phyloP scores from a whole-genome alignment of 2,797 vertebrate species.

The Diglossa cyanea region DNA sequence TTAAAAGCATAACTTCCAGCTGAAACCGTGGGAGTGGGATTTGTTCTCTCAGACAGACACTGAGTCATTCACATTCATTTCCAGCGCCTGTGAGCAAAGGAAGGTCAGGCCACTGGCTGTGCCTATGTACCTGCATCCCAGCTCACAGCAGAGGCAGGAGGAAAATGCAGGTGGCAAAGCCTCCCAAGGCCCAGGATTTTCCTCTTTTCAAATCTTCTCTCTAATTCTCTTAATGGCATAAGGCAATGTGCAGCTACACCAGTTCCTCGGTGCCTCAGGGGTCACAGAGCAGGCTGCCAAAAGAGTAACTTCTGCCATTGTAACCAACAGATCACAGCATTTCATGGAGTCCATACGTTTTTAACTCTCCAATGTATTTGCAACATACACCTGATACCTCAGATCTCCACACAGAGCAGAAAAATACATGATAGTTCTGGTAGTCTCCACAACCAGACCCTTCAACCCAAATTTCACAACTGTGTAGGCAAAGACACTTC shows the following conservation, averaged over 20 bases:
- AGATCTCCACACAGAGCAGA: neutral
- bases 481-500: neutral
- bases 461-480: neutral
- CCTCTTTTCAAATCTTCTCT: neutral
- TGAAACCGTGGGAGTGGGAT: neutral
- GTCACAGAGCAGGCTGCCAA: neutral
- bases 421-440: neutral
- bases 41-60: neutral
- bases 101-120: neutral
- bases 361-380: neutral
- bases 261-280: fast-evolving
- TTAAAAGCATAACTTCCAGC: conserved; percentile 46
- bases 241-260: neutral
- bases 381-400: neutral
- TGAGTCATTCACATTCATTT: neutral
- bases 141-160: neutral
- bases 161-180: neutral
- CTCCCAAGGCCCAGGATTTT: neutral
- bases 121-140: neutral
- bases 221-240: neutral
- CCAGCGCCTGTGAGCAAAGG: neutral
- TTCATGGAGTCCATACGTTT: neutral
- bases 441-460: neutral
- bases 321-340: neutral
- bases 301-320: neutral